Conservation (phyloP, 2,113 vertebrate genomes). For the Ptyas mucosa region DNA sequence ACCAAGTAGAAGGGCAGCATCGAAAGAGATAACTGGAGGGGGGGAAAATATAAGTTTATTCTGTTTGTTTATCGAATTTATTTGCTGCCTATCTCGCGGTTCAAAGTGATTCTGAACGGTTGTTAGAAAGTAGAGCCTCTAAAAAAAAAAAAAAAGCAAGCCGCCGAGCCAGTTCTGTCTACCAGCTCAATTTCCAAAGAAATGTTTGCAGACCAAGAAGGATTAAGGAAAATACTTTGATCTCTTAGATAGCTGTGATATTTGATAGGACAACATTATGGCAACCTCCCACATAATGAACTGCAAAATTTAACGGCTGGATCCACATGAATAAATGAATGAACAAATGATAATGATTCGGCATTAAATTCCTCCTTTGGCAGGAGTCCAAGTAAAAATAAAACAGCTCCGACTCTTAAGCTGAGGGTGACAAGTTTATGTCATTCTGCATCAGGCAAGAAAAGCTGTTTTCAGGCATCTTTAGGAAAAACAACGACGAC, state of each 20-base stretch:
- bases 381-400: background rate
- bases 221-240: background rate
- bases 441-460: background rate
- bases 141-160: background rate
- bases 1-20: background rate
- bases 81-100: background rate
- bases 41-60: background rate
- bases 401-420: background rate
- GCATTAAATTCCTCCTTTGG: background rate
- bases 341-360: background rate
- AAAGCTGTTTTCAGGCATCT: background rate
- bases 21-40: background rate
- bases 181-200: background rate
- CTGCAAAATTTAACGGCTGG: background rate
- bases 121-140: background rate
- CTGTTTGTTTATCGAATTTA: background rate
- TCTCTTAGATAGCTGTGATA: background rate
- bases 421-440: background rate
- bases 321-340: background rate
- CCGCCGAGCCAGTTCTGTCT: background rate
- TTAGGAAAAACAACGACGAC: background rate
- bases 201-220: background rate
- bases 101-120: background rate
- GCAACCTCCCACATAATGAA: background rate
- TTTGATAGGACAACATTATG: background rate